These are phyloP conservation scores for Coelopa frigida DNA, from an alignment of 1,140 invertebrate genomes.

Conservation along the genomic window DNA sequence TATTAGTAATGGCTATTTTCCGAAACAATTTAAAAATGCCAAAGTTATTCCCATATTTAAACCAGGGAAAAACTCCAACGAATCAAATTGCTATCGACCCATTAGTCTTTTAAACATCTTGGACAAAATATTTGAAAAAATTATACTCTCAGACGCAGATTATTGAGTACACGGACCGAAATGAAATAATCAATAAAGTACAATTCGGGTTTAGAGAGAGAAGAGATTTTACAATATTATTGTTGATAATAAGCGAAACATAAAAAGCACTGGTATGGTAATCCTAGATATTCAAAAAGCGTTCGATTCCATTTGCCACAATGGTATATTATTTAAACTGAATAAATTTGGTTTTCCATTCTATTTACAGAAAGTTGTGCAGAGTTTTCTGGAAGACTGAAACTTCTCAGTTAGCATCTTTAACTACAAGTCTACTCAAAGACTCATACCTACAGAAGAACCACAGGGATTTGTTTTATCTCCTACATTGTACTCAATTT, in stretches of 20 bases:
- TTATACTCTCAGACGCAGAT: no score
- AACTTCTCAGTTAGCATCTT: background rate
- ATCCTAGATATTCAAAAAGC: constrained; percentile 8
- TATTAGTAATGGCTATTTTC: background rate
- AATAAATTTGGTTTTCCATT: no score
- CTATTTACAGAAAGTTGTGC: background rate
- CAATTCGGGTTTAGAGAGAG: constrained; percentile 3
- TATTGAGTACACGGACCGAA: background rate
- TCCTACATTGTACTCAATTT: background rate
- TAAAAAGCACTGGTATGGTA: background rate
- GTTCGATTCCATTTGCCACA: constrained; percentile 8
- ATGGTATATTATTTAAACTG: no score
- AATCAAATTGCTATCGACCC: background rate
- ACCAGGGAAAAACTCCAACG: background rate
- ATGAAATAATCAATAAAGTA: background rate
- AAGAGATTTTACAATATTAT: constrained; percentile 3
- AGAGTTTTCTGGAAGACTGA: background rate
- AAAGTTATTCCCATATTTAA: constrained; percentile 1
- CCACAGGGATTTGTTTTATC: constrained; percentile 7
- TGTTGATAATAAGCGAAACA: background rate
- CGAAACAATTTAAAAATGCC: constrained; percentile 1
- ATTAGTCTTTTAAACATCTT: constrained; percentile 1
- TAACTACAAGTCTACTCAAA: background rate
- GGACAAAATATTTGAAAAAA: constrained; percentile 2
- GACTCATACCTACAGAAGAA: background rate